Evolutionary conservation across 2,113 vertebrate genomes (phyloP).

Genomic region (Podocnemis expansa): DNA sequence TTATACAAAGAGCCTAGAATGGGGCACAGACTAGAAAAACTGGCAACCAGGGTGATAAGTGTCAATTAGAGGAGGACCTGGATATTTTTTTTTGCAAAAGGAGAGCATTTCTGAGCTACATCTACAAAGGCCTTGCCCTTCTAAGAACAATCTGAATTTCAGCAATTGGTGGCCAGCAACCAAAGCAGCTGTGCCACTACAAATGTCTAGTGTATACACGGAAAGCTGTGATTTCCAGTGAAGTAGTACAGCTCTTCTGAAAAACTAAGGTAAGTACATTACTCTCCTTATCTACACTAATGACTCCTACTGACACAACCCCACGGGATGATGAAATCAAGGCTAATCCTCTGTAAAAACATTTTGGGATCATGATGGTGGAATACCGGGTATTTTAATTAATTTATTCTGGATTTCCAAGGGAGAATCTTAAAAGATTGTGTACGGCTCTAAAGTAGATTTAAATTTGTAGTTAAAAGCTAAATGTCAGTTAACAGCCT

Average conservation of each 20-base stretch:
- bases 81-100: fast-evolving
- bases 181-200: not conserved
- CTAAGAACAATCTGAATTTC: fast-evolving
- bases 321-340: not conserved
- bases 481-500: not conserved
- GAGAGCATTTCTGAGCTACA: not conserved
- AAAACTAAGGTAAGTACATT: not conserved
- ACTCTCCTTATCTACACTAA: not conserved
- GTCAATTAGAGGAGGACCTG: not conserved
- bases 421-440: not conserved
- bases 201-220: not conserved
- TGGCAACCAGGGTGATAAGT: not conserved
- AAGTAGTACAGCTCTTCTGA: not conserved
- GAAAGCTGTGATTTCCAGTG: not conserved
- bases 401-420: not conserved
- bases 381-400: not conserved
- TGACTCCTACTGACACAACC: not conserved
- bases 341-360: not conserved
- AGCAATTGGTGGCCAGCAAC: not conserved
- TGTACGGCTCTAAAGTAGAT: not conserved
- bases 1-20: not conserved
- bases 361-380: not conserved
- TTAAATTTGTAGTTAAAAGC: not conserved
- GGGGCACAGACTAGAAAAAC: not conserved
- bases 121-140: not conserved